Evolutionary conservation across 2,113 vertebrate genomes (phyloP).

Genomic region (Peucedramus taeniatus): DNA sequence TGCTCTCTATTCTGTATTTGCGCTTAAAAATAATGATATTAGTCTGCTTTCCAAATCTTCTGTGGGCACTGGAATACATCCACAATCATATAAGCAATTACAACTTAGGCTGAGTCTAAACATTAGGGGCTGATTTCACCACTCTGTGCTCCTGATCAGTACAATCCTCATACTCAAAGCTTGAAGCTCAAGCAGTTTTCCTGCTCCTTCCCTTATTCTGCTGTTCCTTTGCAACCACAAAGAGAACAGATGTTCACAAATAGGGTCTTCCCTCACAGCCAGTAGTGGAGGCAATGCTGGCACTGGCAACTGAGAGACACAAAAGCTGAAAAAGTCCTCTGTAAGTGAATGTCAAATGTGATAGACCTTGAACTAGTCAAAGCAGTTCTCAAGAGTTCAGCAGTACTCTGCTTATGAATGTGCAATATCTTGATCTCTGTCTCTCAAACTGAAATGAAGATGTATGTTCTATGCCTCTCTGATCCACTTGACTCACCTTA

Average conservation of each 20-base stretch:
- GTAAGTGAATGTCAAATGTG: constrained; percentile 41
- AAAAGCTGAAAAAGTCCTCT: not conserved
- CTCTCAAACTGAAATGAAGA: constrained; percentile 20
- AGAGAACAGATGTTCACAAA: not conserved
- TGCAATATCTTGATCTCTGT: not conserved
- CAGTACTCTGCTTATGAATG: constrained; percentile 8
- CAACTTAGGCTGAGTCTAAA: not conserved
- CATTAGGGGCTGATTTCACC: not conserved
- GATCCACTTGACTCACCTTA: not conserved
- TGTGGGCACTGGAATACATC: not conserved
- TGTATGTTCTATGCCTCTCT: not conserved
- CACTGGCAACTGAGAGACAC: not conserved
- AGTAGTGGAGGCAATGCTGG: not conserved
- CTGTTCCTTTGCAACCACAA: not conserved
- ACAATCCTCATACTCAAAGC: not conserved
- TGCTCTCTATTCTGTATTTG: not conserved
- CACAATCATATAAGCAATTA: not conserved
- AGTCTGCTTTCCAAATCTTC: not conserved
- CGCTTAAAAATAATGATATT: not conserved
- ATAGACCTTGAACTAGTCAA: constrained; percentile 43
- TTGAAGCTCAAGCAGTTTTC: not conserved
- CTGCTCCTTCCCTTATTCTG: not conserved
- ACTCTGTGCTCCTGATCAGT: not conserved
- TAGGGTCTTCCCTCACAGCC: not conserved
- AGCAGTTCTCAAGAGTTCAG: constrained; percentile 36